phyloP scores from a whole-genome alignment of 2,113 vertebrate genomes.

The Camelus dromedarius region DNA sequence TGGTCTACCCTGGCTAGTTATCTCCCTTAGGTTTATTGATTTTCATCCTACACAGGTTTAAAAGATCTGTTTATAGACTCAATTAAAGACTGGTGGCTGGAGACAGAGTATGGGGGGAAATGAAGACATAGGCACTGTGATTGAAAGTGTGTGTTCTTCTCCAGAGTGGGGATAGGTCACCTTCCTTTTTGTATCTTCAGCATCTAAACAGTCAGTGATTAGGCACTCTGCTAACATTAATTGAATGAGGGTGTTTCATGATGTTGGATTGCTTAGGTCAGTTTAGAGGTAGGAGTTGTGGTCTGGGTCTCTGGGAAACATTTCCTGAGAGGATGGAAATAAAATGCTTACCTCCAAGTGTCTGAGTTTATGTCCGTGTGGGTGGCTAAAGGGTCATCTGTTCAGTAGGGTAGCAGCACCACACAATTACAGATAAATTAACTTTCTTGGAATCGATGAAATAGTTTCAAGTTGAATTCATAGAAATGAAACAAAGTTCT shows the following conservation, averaged over 20 bases:
- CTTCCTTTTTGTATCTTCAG: background rate
- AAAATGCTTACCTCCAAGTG: background rate
- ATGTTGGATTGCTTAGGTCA: background rate
- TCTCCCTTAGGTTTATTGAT: background rate
- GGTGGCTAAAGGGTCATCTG: background rate
- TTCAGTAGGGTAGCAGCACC: background rate
- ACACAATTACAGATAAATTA: background rate
- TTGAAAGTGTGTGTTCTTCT: background rate
- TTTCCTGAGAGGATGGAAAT: constrained; percentile 19
- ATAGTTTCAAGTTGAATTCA: constrained; percentile 13
- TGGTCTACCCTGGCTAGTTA: constrained; percentile 37
- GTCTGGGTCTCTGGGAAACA: constrained; percentile 7
- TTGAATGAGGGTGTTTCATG: background rate
- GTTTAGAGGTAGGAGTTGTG: background rate
- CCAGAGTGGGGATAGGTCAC: background rate
- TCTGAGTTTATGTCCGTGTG: background rate
- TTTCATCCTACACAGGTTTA: background rate
- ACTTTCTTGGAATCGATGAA: background rate
- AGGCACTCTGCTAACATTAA: background rate
- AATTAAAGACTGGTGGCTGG: background rate
- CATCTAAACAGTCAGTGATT: background rate
- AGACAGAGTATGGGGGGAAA: background rate
- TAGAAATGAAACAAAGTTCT: background rate
- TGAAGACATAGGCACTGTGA: background rate
- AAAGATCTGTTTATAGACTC: background rate